Conservation (phyloP, 2,113 vertebrate genomes). For the Halcyon malimbica region DNA sequence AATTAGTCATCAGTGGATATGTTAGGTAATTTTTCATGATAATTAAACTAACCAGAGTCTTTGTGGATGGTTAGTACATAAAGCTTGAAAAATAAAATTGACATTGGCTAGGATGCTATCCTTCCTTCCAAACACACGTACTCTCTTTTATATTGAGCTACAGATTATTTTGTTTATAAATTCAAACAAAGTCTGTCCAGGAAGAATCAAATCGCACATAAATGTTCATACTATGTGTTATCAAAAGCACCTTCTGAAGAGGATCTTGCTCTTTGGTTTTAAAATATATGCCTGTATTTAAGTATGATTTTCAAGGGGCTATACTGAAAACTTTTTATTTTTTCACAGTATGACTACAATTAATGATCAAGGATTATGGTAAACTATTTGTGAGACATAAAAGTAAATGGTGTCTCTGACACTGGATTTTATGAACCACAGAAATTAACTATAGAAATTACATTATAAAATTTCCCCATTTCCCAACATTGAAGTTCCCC, state of each 20-base stretch:
- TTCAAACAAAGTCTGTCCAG: neutral
- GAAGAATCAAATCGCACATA: neutral
- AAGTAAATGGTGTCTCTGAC: neutral
- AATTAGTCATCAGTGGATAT: slow-evolving; percentile 38
- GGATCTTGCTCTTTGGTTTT: neutral
- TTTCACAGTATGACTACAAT: neutral
- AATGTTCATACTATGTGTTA: neutral
- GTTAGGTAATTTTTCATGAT: slow-evolving; percentile 6
- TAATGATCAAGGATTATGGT: neutral
- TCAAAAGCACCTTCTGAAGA: neutral
- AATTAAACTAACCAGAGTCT: neutral
- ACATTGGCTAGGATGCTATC: neutral
- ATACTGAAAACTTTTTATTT: neutral
- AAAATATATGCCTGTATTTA: neutral
- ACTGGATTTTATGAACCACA: neutral
- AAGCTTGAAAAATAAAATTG: neutral
- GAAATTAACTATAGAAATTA: neutral
- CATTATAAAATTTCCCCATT: neutral
- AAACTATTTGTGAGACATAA: neutral
- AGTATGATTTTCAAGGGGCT: neutral
- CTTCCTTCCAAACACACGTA: neutral
- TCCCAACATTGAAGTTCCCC: neutral
- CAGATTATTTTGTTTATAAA: neutral
- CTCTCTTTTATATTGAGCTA: neutral
- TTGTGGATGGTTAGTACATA: neutral